Evolutionary conservation across 2,113 vertebrate species (phyloP).

Genomic region (Chinchilla lanigera): DNA sequence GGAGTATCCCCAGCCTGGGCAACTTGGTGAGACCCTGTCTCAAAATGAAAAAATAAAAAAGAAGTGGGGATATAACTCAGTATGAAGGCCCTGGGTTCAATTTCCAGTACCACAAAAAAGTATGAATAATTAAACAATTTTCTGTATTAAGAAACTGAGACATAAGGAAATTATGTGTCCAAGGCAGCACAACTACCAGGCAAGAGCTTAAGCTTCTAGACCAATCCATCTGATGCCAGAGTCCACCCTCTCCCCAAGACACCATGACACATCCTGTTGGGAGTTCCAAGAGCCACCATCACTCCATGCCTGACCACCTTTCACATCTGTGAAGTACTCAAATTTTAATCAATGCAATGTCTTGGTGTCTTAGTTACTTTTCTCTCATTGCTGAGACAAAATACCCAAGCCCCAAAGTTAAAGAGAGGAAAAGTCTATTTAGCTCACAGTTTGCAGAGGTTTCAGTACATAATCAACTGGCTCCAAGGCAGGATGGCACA

Average conservation of each 20-base stretch:
- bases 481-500: neutral
- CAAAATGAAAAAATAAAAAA: neutral
- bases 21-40: neutral
- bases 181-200: neutral
- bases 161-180: neutral
- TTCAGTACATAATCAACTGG: neutral
- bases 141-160: neutral
- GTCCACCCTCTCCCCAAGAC: neutral
- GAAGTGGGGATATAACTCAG: neutral
- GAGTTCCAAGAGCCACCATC: neutral
- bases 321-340: neutral
- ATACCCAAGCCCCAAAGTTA: neutral
- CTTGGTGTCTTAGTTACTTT: neutral
- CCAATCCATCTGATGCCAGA: neutral
- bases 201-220: neutral
- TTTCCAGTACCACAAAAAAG: neutral
- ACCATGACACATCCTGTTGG: neutral
- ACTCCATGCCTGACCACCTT: rapidly evolving
- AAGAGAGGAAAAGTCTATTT: neutral
- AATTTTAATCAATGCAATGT: neutral
- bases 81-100: neutral
- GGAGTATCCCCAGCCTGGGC: neutral
- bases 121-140: neutral
- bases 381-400: neutral
- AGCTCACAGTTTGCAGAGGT: neutral